Conservation (phyloP, 2,113 vertebrate genomes). For the Tilapia sparmanii region DNA sequence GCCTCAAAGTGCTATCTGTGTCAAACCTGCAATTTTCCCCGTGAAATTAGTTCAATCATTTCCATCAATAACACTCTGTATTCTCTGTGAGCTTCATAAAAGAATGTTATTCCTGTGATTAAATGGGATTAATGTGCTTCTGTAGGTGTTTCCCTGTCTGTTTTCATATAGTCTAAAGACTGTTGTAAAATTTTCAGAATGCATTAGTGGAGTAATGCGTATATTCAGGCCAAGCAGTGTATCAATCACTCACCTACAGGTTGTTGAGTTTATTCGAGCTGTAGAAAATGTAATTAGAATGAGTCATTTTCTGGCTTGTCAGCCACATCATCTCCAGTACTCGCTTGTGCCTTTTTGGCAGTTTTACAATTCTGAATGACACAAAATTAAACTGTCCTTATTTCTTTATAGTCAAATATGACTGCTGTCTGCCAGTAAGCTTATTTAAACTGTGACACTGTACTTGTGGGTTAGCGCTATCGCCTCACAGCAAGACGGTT, state of each 20-base stretch:
- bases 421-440: neutral
- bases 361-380: neutral
- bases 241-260: neutral
- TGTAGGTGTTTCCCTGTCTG: neutral
- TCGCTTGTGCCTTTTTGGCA: neutral
- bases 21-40: neutral
- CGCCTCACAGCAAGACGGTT: neutral
- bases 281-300: neutral
- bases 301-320: neutral
- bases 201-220: neutral
- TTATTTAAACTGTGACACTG: neutral
- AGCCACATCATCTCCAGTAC: neutral
- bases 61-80: neutral
- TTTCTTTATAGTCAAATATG: neutral
- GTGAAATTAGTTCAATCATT: neutral
- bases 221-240: neutral
- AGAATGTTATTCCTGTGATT: neutral
- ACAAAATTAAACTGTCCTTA: neutral
- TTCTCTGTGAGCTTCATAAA: neutral
- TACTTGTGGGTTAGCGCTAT: neutral
- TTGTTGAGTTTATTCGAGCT: neutral
- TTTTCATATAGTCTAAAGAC: neutral
- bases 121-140: neutral
- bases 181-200: neutral
- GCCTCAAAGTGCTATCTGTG: neutral